phyloP scores from a whole-genome alignment of 2,113 vertebrate genomes.

The Antechinus flavipes region DNA sequence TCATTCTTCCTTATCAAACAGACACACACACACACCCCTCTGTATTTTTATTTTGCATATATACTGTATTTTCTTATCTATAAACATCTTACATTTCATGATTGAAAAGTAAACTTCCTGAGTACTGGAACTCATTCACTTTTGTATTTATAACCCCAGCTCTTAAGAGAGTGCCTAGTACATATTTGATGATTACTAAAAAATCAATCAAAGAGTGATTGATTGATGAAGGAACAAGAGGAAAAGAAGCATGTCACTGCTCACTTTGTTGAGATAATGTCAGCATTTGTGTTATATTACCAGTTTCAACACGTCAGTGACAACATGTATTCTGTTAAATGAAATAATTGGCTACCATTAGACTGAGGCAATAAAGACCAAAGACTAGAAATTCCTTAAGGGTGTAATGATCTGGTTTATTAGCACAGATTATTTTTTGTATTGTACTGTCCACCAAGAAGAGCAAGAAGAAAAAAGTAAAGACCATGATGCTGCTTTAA shows the following conservation, averaged over 20 bases:
- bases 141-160: background rate
- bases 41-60: background rate
- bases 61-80: background rate
- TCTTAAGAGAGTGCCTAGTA: background rate
- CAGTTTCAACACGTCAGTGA: constrained; percentile 52
- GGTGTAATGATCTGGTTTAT: background rate
- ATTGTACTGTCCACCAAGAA: background rate
- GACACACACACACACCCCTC: background rate
- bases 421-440: background rate
- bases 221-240: background rate
- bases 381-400: constrained; percentile 8
- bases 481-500: background rate
- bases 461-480: background rate
- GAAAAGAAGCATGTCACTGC: background rate
- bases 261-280: constrained; percentile 55
- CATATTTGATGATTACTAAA: background rate
- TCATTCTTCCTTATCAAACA: background rate
- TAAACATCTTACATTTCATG: background rate
- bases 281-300: constrained; percentile 34
- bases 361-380: constrained; percentile 30
- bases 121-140: background rate
- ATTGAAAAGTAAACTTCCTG: background rate
- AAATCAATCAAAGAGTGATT: background rate
- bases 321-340: constrained; percentile 42
- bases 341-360: constrained; percentile 49